Base-by-base conservation (phyloP, 92 coral and sea anemone species). In the Blastomussa wellsi region DNA sequence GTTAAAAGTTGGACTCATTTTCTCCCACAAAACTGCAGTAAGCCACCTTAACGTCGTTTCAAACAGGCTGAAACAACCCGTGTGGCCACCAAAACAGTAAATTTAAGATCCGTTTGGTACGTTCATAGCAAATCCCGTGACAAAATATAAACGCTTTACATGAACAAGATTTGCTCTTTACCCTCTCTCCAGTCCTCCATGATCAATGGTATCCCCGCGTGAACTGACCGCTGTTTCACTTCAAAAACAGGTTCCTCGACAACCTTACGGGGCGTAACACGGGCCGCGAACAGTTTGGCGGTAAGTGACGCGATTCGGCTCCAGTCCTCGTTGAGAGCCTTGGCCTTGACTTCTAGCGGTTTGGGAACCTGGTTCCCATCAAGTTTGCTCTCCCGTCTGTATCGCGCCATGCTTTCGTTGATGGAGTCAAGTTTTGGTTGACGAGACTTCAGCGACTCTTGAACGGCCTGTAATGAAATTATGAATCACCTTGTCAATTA, bases 291-390 rank as follows among this genome's bases (percentile, higher is more conserved):
- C 76, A 93, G 92, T 60, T 82, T 83, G 53, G 95, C 92, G 42
- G 94, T 84, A n/a, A 81, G 93, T 60, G 95, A 87, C 24, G 95
- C 93, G 59, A 94, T 92, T 83, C 80, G 88, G 15, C 95, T 90
- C 99, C 99, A 96, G 89, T 96, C 95, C 48, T 92, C 94, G 60
- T 94, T 94, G 26, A 94, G 89, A 35, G 79, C 84, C 72, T 92
- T 91, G 86, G 90, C 93, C 86, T 94, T 96, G 89, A 92, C 94
- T 62, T 96, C 97, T 31, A 93, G 86, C 2, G 93, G 83, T 78
- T 91, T 94, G 65, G 99, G 99, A 62, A 93, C 93, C 49, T 86
- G 93, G 65, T 93, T 83, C 10, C 94, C 93, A 59, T 93, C 98
- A 0, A 91, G 89, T 70, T 92, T 96, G 86, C 99, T 96, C 36